Evolutionary conservation across 1,140 invertebrate genomes (phyloP), one percentile per base, ranked within the genome.

Genomic region (Nebria ingens): DNA sequence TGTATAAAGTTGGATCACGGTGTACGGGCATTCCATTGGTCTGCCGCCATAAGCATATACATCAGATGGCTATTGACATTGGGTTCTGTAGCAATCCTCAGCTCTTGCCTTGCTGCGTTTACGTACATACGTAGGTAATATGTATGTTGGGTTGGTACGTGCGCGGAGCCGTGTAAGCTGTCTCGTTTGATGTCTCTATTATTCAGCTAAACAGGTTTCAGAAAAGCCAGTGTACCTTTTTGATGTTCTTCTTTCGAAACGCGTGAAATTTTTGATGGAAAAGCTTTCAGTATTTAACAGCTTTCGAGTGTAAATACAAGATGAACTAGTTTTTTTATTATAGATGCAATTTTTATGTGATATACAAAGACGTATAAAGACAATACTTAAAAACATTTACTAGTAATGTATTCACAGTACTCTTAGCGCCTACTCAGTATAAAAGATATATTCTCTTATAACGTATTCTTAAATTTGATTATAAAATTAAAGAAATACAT

Each of bases 151-250:
- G 15, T 45, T 12, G 40, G 40, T 17, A 17, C 6, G 17, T 3
- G 40, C 17, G 40, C 17, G 9, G 15, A 17, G 40, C 40, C 40
- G 40, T 45, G 40, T 45, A 45, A 45, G 40, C 40, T 45, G 40
- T 45, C 40, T 45, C 40, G 40, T 45, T 45, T 45, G 40, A 45
- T 45, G 40, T 45, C 40, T 45, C 40, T 45, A 45, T 45, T 45
- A 45, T 45, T 45, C 40, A 45, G 15, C 40, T 45, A 45, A 45
- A 45, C 40, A 45, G 9, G 40, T 45, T 45, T 17, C 17, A 45
- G 40, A 17, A n/a, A n/a, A 12, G 40, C 17, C 15, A 12, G 40
- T 45, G 40, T 45, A 45, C 40, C 40, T 45, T 45, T 45, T 45
- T 45, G 40, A 45, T 45, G 40, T 45, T 45, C 40, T 17, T 45